Base-by-base conservation (phyloP, 2,113 vertebrate genomes). In the Clarias batrachus region DNA sequence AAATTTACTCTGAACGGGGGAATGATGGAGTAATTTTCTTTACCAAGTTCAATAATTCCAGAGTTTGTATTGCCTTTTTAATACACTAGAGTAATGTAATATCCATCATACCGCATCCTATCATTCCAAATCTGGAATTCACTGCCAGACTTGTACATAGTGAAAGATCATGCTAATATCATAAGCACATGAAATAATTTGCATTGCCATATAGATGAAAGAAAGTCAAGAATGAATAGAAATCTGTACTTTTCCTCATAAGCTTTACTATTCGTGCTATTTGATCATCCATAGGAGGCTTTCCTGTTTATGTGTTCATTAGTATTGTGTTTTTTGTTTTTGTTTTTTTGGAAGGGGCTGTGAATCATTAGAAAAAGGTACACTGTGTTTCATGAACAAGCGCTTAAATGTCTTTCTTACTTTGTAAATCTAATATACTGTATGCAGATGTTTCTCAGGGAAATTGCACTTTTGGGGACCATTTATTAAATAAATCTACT, bases 401-500 rank as follows among this genome's bases (percentile, higher is more conserved):
- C 41, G 52, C 80, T 27, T n/a, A 17, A n/a, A 63, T 63, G 27
- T 37, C 27, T 60, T 21, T 27, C 8, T 25, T 60, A 25, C 2
- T 37, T 41, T 62, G 2, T 25, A 12, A 16, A 81, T 63, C 79
- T 25, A 63, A 62, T 63, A 21, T 12, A n/a, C n/a, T n/a, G n/a
- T n/a, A 56, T 12, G 27, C 1, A 59, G 17, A 9, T 27, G 27
- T 23, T 56, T 83, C 82, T 83, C 82, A 83, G 82, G 65, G 82
- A 71, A 33, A 33, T 62, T 57, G 56, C 0, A 4, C 25, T n/a
- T 63, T 30, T 62, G 3, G 14, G n/a, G 3, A 30, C 59, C n/a
- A 33, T 1, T 79, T n/a, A 17, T 79, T 59, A 19, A 79, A 79
- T 79, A 79, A 80, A 80, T 21, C 56, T 59, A 21, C n/a, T 79